Evolutionary conservation across 2,888 invertebrate species (phyloP), one percentile per base, ranked within the genome.

Genomic region (Orthosia gothica): DNA sequence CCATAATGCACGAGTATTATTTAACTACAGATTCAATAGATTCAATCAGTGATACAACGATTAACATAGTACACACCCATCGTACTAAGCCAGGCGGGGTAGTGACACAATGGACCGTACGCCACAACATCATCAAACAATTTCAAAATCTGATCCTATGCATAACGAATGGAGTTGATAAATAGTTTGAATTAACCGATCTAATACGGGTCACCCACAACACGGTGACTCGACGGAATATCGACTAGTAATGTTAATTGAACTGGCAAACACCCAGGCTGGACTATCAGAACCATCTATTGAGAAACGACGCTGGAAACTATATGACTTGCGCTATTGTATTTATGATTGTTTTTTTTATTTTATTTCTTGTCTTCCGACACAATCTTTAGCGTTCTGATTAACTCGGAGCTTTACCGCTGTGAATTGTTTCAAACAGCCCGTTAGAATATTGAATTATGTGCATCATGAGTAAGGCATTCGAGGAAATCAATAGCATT

Each of bases 101-200:
- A 85, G 89, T 89, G 89, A 89, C 89, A 91, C 93, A 95, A 90
- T 93, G 76, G 86, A 88, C 89, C 91, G 87, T 91, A 94, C 91
- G 94, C 94, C 95, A 95, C 92, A 96, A 96, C 95, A 96, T 93
- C 93, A 95, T 95, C 95, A 95, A 95, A 96, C 95, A 95, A 94
- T 95, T 94, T 95, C 94, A 93, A 95, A 95, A 95, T 96, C 95
- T 93, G 95, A 95, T 95, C 95, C 94, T 95, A 95, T 95, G 95
- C 96, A 95, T 96, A 95, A 95, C 95, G 95, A 95, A 95, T 95
- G 91, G 93, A 93, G 93, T 95, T 94, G 96, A 96, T 96, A 96
- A 96, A 96, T 96, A 95, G 95, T 96, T 95, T 94, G 95, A 96
- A 96, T 96, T 96, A 95, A 96, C 96, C 96, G 96, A 96, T 96